Evolutionary conservation across 2,797 vertebrate species (phyloP).

Genomic region (Taenioides sp.): DNA sequence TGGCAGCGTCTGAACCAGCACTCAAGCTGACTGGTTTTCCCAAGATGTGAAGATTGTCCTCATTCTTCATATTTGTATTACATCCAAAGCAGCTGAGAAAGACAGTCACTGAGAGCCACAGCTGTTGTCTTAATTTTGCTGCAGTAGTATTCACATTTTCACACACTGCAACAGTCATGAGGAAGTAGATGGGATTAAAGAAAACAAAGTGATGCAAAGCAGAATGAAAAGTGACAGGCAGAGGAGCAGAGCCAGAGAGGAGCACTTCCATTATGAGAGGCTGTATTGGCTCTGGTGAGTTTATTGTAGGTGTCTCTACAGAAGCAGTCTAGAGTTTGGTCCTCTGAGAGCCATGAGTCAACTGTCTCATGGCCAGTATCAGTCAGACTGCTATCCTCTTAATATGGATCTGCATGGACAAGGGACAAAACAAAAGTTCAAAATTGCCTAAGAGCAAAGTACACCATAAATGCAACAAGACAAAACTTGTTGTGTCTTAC

Average conservation of each 20-base stretch:
- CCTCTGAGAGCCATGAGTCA: conserved; percentile 48
- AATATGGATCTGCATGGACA: conserved; percentile 92
- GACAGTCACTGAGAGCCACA: conserved; percentile 29
- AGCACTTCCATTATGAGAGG: conserved; percentile 51
- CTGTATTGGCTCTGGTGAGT: conserved; percentile 59
- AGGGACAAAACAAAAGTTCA: conserved; percentile 28
- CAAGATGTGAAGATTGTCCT: conserved; percentile 43
- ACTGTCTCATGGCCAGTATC: conserved; percentile 29
- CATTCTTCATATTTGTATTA: conserved; percentile 47
- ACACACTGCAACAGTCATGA: conserved; percentile 51
- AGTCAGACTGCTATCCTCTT: conserved; percentile 89
- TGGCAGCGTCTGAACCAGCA: conserved; percentile 62
- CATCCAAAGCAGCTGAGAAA: conserved; percentile 53
- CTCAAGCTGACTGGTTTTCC: conserved; percentile 57
- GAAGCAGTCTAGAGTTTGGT: conserved; percentile 62
- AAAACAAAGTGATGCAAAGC: conserved; percentile 38
- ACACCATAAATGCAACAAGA: not conserved
- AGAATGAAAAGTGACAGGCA: conserved; percentile 39
- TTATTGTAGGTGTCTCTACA: conserved; percentile 54
- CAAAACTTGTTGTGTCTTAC: conserved; percentile 69
- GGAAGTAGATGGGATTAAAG: conserved; percentile 31
- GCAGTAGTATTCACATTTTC: conserved; percentile 80
- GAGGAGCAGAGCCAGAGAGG: conserved; percentile 40
- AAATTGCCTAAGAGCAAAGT: not conserved
- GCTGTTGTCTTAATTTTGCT: conserved; percentile 52